Evolutionary conservation across 2,888 invertebrate species (phyloP).

Genomic region (Sthenelais limicola): DNA sequence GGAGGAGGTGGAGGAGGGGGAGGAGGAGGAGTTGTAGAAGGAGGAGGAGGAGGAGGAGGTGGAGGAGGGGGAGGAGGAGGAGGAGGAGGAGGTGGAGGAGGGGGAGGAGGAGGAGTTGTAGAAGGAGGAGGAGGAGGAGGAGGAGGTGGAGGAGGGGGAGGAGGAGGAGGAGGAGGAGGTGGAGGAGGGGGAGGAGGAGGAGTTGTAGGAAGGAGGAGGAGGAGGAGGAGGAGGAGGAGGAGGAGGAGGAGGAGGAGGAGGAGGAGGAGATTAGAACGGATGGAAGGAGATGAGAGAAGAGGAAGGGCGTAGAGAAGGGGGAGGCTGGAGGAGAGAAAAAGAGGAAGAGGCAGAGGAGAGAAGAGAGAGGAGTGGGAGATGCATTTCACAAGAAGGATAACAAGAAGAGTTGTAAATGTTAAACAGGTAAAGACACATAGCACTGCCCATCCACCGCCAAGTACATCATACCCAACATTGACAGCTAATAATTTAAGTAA

Average conservation of each 20-base stretch:
- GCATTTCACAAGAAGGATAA: no score
- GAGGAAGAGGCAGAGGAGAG: neutral
- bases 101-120: neutral
- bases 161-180: neutral
- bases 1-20: no score
- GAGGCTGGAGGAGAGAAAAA: neutral
- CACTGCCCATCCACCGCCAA: no score
- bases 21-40: no score
- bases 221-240: neutral
- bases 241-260: neutral
- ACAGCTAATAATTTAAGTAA: no score
- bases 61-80: slow-evolving; percentile 5
- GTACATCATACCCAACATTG: no score
- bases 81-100: slow-evolving; percentile 12
- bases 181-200: neutral
- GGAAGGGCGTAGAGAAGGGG: neutral
- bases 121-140: neutral
- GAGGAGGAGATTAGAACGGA: neutral
- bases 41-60: no score
- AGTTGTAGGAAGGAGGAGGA: neutral
- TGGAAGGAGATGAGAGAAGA: slow-evolving; percentile 1
- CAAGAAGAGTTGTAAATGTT: no score
- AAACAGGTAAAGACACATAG: no score
- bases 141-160: neutral
- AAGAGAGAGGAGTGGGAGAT: neutral